Base-by-base conservation (phyloP, 2,797 vertebrate genomes). In the Petrocephalus schoutedeni region DNA sequence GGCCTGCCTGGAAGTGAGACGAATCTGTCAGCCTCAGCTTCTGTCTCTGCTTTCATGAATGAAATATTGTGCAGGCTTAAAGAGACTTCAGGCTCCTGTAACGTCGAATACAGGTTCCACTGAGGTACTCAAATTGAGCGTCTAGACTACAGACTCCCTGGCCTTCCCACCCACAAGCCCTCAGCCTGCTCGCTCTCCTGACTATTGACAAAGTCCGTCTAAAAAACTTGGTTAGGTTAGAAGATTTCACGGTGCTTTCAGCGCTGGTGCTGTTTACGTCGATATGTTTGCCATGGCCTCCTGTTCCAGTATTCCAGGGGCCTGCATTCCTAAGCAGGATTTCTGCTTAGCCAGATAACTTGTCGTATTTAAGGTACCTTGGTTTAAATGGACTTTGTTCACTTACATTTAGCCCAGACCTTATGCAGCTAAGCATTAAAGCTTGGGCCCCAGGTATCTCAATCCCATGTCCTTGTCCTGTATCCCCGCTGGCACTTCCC, bases 141-240 rank as follows among this genome's bases (percentile, higher is more conserved):
- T 95, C 94, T 93, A 94, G 93, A 96, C 93, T 92, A 77, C 1
- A 84, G 91, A 92, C 88, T 85, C 19, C n/a, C 86, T 90, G 92
- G 92, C 87, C 87, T 23, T 83, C 49, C 77, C 90, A 88, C 90
- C 88, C 87, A 87, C 53, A 82, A 36, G 32, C 21, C 36, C 64
- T 67, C 59, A 32, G 28, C 53, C 32, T 19, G 9, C 9, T n/a
- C 16, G 3, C 36, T 64, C 2, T 36, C 19, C 36, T 61, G n/a
- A 86, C 57, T 51, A 23, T 19, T 86, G 85, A 51, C 41, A 77
- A 45, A 45, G 6, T 9, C 71, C 10, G 16, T 57, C 71, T 45
- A 77, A 77, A 32, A 45, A 41, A n/a, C 64, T 4, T 2, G 64
- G 36, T 45, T 77, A 45, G 71, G 36, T 41, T 41, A 45, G 56